Base-by-base conservation (phyloP, 2,113 vertebrate genomes). In the Planiliza haematocheilus region DNA sequence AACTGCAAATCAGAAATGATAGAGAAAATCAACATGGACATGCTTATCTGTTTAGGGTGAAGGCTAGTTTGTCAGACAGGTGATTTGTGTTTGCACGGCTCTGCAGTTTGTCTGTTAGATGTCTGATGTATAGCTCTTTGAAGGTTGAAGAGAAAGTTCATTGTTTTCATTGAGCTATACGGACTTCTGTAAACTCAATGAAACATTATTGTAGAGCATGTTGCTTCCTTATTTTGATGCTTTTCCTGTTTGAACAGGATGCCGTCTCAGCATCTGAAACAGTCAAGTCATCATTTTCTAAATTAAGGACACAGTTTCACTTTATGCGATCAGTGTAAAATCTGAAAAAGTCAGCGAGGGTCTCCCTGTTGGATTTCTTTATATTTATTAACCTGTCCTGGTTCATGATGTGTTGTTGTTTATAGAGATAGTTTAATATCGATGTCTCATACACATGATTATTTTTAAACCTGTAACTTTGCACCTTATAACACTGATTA, bases 231-330 rank as follows among this genome's bases (percentile, higher is more conserved):
- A 3, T 65, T 74, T 55, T 60, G 6, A 11, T 14, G 18, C 4
- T 16, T 45, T 55, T 53, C 37, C 49, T 48, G 5, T 67, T 79
- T 48, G 14, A 55, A 36, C 56, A 20, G 42, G 69, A 79, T 37
- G 56, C 17, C 21, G 11, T 7, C 18, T 30, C 20, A 3, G 8
- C 2, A 10, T 10, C 16, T 18, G 6, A 57, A 57, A 63, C 20
- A 17, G 10, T 30, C 14, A 48, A 41, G 34, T 56, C 74, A 70
- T 42, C 36, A 42, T 8, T 62, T 77, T 49, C 18, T 16, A 57
- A 34, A 46, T n/a, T 7, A 16, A 36, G 36, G 50, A 39, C 17
- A 39, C 17, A 39, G 9, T 14, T 56, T 42, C 16, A 49, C 41
- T 42, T 41, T 41, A 5, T 18, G 10, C 20, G 4, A 13, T 18